phyloP scores from a whole-genome alignment of 1,140 invertebrate genomes.

The Trissolcus basalis region DNA sequence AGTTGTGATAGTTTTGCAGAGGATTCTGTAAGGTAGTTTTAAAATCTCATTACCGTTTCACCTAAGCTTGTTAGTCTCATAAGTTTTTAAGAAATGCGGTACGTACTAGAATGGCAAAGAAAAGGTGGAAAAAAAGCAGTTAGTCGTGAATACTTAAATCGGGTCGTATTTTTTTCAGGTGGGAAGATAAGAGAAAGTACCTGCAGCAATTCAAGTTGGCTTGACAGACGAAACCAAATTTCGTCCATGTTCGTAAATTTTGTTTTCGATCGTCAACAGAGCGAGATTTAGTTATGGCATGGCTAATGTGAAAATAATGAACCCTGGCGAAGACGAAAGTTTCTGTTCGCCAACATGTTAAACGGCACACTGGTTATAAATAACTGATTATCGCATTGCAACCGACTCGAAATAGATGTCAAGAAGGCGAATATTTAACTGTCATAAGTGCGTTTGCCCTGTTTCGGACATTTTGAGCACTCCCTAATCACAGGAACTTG shows the following conservation, averaged over 20 bases:
- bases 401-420: constrained; percentile 68
- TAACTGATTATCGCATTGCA: constrained; percentile 71
- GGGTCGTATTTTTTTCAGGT: background rate
- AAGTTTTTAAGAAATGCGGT: too few species aligned
- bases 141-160: background rate
- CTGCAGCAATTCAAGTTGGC: constrained; percentile 70
- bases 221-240: constrained; percentile 69
- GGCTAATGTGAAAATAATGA: constrained; percentile 38
- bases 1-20: too few species aligned
- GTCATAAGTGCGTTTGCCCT: constrained; percentile 39
- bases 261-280: constrained; percentile 2
- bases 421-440: constrained; percentile 52
- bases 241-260: constrained; percentile 69
- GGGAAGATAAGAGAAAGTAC: constrained; percentile 57
- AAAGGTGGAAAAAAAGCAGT: too few species aligned
- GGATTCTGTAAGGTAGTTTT: too few species aligned
- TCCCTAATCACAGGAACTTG: background rate
- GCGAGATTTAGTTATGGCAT: constrained; percentile 17
- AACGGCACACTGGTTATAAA: constrained; percentile 70
- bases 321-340: constrained; percentile 33
- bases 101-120: too few species aligned
- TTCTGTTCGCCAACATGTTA: constrained; percentile 55
- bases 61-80: too few species aligned
- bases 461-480: constrained; percentile 4
- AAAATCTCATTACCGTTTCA: too few species aligned